Conservation (phyloP, 1,140 invertebrate genomes). For the Epicauta chinensis region DNA sequence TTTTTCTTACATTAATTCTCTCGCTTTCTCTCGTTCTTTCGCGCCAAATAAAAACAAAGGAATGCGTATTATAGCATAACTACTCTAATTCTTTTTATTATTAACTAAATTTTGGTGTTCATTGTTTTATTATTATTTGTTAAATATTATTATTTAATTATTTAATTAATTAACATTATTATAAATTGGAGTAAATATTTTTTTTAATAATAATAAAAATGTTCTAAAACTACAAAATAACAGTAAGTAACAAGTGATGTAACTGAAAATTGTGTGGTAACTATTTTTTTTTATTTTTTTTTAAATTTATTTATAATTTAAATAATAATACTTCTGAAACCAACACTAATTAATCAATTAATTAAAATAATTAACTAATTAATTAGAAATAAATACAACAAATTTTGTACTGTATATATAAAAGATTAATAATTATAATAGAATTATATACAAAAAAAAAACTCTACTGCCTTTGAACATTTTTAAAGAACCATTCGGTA, state of each 20-base stretch:
- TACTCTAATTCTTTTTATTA: slow-evolving; percentile 5
- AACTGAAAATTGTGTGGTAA: slow-evolving; percentile 13
- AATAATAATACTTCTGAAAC: slow-evolving; percentile 5
- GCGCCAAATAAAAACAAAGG: neutral
- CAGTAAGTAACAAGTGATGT: slow-evolving; percentile 4
- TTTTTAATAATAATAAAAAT: slow-evolving; percentile 5
- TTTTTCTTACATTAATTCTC: no score
- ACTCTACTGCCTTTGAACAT: slow-evolving; percentile 65
- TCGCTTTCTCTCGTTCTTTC: no score
- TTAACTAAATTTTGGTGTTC: slow-evolving; percentile 14
- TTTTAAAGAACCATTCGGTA: slow-evolving; percentile 90
- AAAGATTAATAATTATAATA: slow-evolving; percentile 6
- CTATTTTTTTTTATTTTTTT: neutral
- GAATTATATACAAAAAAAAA: neutral
- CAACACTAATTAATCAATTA: slow-evolving; percentile 1
- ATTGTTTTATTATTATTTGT: slow-evolving; percentile 3
- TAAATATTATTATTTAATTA: slow-evolving; percentile 5
- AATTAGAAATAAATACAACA: slow-evolving; percentile 18
- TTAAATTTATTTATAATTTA: slow-evolving; percentile 8
- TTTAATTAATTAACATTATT: slow-evolving; percentile 8
- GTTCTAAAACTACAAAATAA: no score
- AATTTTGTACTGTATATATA: slow-evolving; percentile 24
- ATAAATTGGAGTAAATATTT: slow-evolving; percentile 8
- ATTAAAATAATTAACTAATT: no score
- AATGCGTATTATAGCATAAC: slow-evolving; percentile 5